Base-by-base conservation (phyloP, 2,888 invertebrate genomes). In the Meiosimyza platycephala region DNA sequence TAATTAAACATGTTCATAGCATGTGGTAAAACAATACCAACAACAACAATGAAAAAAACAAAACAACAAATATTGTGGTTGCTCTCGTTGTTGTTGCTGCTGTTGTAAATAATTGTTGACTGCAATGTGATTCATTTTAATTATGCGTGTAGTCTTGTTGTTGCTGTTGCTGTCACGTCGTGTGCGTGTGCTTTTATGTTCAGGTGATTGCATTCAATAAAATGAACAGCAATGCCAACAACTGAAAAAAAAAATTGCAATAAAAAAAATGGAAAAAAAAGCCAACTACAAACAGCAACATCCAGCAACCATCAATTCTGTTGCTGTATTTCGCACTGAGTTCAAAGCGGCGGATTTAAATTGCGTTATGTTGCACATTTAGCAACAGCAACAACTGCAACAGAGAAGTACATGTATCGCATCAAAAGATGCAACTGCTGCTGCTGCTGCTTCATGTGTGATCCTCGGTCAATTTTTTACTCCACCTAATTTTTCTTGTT, bases 121-220 rank as follows among this genome's bases (percentile, higher is more conserved):
- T 75, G 74, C 75, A 75, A 74, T 76, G 77, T 74, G 75, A 78
- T 77, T 78, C 73, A 73, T 78, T 78, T 77, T 78, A 78, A 78
- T 78, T 78, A 78, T 79, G 76, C 78, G 75, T 77, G 68, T 71
- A 72, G 66, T 71, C 55, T 18, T n/a, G 15, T 6, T 18, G 63
- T 13, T 47, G n/a, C n/a, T 13, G 13, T n/a, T n/a, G 63, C 40
- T 62, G 62, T 62, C 62, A 50, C 50, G 48, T 63, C 51, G 51
- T n/a, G 18, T 51, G 62, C 18, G 48, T 59, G 16, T 50, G n/a
- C 7, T 28, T 54, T 50, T 40, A 54, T 74, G 69, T 74, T 72
- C 72, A 69, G 60, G 62, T 74, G 71, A 72, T 72, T 74, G 72
- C 72, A 74, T 65, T 71, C 59, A 71, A 71, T 55, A 60, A 64